Evolutionary conservation across 2,113 vertebrate species (phyloP).

Genomic region (Hippocampus zosterae): DNA sequence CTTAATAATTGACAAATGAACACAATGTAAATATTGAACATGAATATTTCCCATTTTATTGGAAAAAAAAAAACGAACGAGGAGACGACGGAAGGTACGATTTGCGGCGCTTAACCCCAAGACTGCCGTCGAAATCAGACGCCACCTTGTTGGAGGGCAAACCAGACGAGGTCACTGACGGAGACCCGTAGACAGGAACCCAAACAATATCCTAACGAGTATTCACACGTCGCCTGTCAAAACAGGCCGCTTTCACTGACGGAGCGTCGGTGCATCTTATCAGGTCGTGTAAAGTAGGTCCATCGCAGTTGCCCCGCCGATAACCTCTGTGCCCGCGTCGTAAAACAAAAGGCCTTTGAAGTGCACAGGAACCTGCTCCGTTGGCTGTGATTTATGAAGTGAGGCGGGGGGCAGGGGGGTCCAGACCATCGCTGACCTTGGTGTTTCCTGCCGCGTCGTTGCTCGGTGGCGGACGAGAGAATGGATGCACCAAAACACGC

Average conservation of each 20-base stretch:
- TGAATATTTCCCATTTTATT: too few relatives aligned
- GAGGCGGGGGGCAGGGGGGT: conserved; percentile 53
- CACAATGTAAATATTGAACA: too few relatives aligned
- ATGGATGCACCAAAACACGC: background rate
- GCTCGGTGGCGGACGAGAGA: background rate
- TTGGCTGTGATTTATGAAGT: conserved; percentile 64
- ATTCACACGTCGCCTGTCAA: conserved; percentile 43
- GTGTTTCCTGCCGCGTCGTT: conserved; percentile 56
- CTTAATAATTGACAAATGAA: too few relatives aligned
- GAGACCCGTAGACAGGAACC: conserved; percentile 62
- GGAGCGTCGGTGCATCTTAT: conserved; percentile 54
- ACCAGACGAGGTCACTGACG: conserved; percentile 53
- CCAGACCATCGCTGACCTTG: conserved; percentile 61
- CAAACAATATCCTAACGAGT: conserved; percentile 48
- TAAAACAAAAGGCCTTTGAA: conserved; percentile 70
- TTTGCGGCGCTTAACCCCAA: conserved; percentile 71
- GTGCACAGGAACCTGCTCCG: conserved; percentile 51
- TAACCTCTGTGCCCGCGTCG: conserved; percentile 60
- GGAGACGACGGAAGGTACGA: conserved; percentile 48
- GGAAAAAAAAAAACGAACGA: conserved; percentile 19
- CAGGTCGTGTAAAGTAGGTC: conserved; percentile 49
- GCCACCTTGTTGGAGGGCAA: conserved; percentile 6
- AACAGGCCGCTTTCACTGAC: conserved; percentile 56
- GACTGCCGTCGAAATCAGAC: background rate
- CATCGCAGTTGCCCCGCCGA: conserved; percentile 63